Evolutionary conservation across 2,888 invertebrate species (phyloP).

Genomic region (Cryptocephalus primarius): DNA sequence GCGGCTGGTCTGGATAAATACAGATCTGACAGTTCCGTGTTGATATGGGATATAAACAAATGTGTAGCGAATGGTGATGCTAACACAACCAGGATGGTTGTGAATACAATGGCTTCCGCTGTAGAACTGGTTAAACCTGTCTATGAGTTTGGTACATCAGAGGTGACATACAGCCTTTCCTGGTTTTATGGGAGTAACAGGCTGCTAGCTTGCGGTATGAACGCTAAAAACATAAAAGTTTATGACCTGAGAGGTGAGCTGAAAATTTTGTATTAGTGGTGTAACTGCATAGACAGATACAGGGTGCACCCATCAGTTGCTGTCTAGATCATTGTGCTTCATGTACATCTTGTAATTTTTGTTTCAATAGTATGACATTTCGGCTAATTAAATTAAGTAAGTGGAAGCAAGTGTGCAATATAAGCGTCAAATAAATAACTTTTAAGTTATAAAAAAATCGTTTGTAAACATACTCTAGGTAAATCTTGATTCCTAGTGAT

Average conservation of each 20-base stretch:
- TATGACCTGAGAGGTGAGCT: slow-evolving; percentile 77
- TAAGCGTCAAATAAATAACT: too few species aligned
- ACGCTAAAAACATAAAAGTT: slow-evolving; percentile 76
- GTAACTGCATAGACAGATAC: too few species aligned
- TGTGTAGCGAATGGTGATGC: slow-evolving; percentile 29
- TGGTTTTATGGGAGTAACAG: slow-evolving; percentile 71
- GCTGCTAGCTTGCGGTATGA: slow-evolving; percentile 80
- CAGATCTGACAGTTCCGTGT: slow-evolving; percentile 76
- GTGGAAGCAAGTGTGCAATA: too few species aligned
- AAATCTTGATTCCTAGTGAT: too few species aligned
- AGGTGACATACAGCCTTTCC: slow-evolving; percentile 71
- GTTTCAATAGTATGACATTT: neutral
- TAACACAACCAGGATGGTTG: slow-evolving; percentile 22
- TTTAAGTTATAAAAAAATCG: too few species aligned
- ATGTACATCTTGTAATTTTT: neutral
- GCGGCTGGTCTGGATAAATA: slow-evolving; percentile 85
- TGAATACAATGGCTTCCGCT: slow-evolving; percentile 34
- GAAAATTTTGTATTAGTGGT: neutral
- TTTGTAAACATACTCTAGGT: too few species aligned
- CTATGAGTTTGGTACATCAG: slow-evolving; percentile 71
- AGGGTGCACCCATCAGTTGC: too few species aligned
- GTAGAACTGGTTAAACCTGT: slow-evolving; percentile 48
- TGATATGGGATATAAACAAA: slow-evolving; percentile 77
- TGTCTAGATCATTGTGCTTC: too few species aligned
- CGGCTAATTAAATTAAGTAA: neutral